A percentile compares a stretch with the other conserved stretches of the same genome.
phyloP scores from a whole-genome alignment of 2,888 invertebrate species.

The Pristionchus exspectatus region DNA sequence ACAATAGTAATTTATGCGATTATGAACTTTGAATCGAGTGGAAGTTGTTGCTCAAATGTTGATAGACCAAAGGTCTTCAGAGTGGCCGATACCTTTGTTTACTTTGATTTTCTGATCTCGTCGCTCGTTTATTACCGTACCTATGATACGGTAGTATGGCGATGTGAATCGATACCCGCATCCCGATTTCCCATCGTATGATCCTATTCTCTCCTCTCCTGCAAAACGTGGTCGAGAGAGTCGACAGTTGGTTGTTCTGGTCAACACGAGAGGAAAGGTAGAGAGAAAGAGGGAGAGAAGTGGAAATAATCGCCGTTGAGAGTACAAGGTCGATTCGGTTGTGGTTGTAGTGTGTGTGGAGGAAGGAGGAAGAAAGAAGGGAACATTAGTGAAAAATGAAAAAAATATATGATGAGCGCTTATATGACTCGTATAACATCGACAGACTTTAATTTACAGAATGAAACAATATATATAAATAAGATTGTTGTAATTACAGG shows the following conservation, averaged over 20 bases:
- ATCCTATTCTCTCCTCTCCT: neutral
- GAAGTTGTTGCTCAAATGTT: too few species aligned
- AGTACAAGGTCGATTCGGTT: neutral
- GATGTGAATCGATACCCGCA: too few species aligned
- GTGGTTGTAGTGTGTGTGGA: neutral
- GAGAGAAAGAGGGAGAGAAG: slow-evolving; percentile 1
- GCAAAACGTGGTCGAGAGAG: slow-evolving; percentile 24
- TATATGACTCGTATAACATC: neutral
- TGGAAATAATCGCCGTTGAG: neutral
- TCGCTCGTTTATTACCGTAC: too few species aligned
- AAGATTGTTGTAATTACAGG: slow-evolving; percentile 81
- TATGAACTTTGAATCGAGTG: too few species aligned
- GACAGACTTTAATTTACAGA: neutral
- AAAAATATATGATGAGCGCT: too few species aligned
- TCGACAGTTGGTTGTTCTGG: neutral
- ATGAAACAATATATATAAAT: neutral
- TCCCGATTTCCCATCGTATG: neutral
- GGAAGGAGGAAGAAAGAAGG: neutral
- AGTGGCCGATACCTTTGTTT: too few species aligned
- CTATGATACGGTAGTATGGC: too few species aligned
- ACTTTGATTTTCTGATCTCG: too few species aligned
- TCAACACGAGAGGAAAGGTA: neutral
- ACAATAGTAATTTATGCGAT: too few species aligned
- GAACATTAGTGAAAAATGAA: neutral
- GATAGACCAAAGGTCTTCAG: too few species aligned